Evolutionary conservation across 2,888 invertebrate species (phyloP).

Genomic region (Drosophila sordidapex): DNA sequence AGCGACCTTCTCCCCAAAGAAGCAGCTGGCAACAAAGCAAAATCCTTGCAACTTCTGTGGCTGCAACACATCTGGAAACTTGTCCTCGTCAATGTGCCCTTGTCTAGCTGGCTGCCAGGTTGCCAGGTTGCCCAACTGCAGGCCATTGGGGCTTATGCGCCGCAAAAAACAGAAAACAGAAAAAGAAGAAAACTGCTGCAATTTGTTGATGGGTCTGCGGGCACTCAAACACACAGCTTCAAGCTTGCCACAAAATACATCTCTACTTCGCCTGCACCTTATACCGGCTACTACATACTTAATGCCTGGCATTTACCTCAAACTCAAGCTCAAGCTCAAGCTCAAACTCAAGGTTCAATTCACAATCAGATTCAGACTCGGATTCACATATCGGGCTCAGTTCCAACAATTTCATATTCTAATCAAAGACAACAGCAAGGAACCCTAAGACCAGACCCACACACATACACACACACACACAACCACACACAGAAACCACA

Average conservation of each 20-base stretch:
- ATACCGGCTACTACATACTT: background rate
- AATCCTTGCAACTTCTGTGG: slow-evolving; percentile 24
- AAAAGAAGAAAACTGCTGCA: slow-evolving; percentile 38
- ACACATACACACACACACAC: background rate
- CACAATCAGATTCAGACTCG: slow-evolving; percentile 7
- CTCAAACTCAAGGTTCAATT: slow-evolving; percentile 13
- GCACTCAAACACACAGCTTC: slow-evolving; percentile 27
- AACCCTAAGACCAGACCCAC: slow-evolving; percentile 9
- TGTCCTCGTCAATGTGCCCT: slow-evolving; percentile 47
- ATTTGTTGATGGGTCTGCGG: slow-evolving; percentile 59
- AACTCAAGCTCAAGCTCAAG: slow-evolving; percentile 18
- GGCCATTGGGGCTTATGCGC: slow-evolving; percentile 53
- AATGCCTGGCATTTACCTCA: background rate
- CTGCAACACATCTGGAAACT: slow-evolving; percentile 28
- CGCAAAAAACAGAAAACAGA: slow-evolving; percentile 6
- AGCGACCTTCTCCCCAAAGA: slow-evolving; percentile 42
- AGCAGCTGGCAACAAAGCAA: slow-evolving; percentile 38
- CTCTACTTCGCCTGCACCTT: background rate
- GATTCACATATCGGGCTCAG: slow-evolving; percentile 15
- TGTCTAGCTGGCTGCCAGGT: slow-evolving; percentile 13
- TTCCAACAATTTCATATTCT: slow-evolving; percentile 45
- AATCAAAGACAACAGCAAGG: slow-evolving; percentile 50
- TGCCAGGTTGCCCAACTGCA: slow-evolving; percentile 32
- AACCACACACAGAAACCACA: background rate
- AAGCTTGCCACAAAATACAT: slow-evolving; percentile 30